These are phyloP conservation scores for Seriola quinqueradiata DNA, from an alignment of 2,113 vertebrate species.

Conservation along the genomic window DNA sequence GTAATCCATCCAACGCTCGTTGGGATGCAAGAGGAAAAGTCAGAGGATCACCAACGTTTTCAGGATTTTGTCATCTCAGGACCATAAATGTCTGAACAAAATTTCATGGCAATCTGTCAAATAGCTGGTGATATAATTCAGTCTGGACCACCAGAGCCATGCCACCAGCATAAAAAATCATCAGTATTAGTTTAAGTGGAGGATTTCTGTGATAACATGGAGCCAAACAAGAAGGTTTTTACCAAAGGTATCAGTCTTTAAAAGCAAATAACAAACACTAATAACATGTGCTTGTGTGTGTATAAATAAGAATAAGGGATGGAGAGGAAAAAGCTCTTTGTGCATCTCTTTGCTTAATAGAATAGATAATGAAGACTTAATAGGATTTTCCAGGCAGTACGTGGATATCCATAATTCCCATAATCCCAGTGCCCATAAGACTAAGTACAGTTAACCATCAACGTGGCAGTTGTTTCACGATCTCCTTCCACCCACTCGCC, in stretches of 20 bases:
- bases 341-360: constrained; percentile 49
- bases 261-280: not conserved
- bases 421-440: constrained; percentile 57
- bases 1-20: not conserved
- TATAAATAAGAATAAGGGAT: constrained; percentile 1
- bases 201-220: not conserved
- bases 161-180: not conserved
- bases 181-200: not conserved
- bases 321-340: constrained; percentile 31
- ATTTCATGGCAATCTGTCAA: not conserved
- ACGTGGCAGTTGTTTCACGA: constrained; percentile 40
- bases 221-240: not conserved
- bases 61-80: no score
- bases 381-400: constrained; percentile 50
- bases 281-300: constrained; percentile 15
- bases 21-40: not conserved
- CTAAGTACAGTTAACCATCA: constrained; percentile 64
- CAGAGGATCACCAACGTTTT: no score
- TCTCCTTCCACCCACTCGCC: constrained; percentile 43
- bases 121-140: not conserved
- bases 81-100: not conserved
- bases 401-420: constrained; percentile 55
- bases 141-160: not conserved
- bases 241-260: not conserved
- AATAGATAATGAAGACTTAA: constrained; percentile 61